phyloP scores from a whole-genome alignment of 2,797 vertebrate genomes.

The Nannoperca obscura region DNA sequence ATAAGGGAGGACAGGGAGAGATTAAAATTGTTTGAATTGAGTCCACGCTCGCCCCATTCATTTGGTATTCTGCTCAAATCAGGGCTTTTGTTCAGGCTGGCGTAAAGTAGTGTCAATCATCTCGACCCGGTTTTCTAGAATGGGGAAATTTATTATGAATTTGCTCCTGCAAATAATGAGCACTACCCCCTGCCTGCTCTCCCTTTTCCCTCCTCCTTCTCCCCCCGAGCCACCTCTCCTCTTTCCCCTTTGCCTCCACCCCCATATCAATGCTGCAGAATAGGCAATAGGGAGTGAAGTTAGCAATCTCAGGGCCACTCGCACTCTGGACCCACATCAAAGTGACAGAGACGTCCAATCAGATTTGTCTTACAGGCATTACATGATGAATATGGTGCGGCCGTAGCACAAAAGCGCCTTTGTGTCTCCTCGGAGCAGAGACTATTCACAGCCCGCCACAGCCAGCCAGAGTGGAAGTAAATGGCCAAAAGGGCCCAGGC shows the following conservation, averaged over 20 bases:
- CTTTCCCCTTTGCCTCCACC: slow-evolving; percentile 65
- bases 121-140: slow-evolving; percentile 85
- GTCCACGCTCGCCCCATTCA: slow-evolving; percentile 87
- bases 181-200: slow-evolving; percentile 81
- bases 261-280: slow-evolving; percentile 84
- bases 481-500: slow-evolving; percentile 88
- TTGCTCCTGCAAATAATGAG: slow-evolving; percentile 88
- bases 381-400: slow-evolving; percentile 92
- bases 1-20: slow-evolving; percentile 80
- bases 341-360: slow-evolving; percentile 92
- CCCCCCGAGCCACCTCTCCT: slow-evolving; percentile 65
- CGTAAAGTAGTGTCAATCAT: slow-evolving; percentile 91
- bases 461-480: slow-evolving; percentile 92
- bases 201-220: slow-evolving; percentile 58
- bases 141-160: slow-evolving; percentile 90
- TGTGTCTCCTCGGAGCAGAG: slow-evolving; percentile 87
- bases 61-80: slow-evolving; percentile 89
- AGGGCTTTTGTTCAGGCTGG: slow-evolving; percentile 85
- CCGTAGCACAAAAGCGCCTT: slow-evolving; percentile 88
- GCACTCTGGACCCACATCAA: slow-evolving; percentile 90
- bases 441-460: slow-evolving; percentile 89
- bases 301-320: slow-evolving; percentile 87
- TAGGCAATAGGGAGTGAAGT: slow-evolving; percentile 86
- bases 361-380: slow-evolving; percentile 93
- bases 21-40: slow-evolving; percentile 91